Percentiles rank a stretch among this genome's conserved stretches.
Evolutionary conservation across 2,888 invertebrate species (phyloP).

Genomic region (Drosophila fungiperda): DNA sequence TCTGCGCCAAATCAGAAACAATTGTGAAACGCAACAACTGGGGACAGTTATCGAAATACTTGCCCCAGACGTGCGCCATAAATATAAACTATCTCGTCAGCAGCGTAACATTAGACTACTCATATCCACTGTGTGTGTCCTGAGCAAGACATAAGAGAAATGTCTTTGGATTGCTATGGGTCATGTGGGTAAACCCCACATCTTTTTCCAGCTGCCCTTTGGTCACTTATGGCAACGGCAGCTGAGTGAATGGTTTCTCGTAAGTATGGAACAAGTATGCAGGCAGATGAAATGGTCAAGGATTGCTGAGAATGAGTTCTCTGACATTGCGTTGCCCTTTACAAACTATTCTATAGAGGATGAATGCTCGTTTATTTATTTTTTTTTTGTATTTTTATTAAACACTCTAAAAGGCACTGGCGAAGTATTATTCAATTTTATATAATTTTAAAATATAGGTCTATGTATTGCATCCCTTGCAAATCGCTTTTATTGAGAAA

Average conservation of each 20-base stretch:
- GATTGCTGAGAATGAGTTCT: constrained; percentile 5
- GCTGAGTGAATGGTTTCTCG: constrained; percentile 41
- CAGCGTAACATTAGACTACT: constrained; percentile 46
- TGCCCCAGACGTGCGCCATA: constrained; percentile 52
- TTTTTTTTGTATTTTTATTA: background rate
- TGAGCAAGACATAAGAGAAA: constrained; percentile 37
- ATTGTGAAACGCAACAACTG: constrained; percentile 52
- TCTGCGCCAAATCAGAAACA: constrained; percentile 56
- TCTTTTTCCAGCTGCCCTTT: constrained; percentile 8
- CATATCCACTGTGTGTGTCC: constrained; percentile 29
- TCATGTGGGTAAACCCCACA: constrained; percentile 8
- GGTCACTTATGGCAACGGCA: constrained; percentile 55
- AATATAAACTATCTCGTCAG: constrained; percentile 50
- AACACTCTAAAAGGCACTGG: background rate
- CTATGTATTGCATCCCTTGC: background rate
- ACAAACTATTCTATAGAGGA: background rate
- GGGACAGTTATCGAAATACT: constrained; percentile 34
- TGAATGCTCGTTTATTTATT: background rate
- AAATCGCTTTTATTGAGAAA: background rate
- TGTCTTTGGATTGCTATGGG: constrained; percentile 20
- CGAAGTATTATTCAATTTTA: background rate
- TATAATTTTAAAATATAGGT: background rate
- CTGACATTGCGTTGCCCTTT: constrained; percentile 35
- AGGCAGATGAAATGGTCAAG: background rate
- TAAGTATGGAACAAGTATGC: constrained; percentile 17